Conservation (phyloP, 2,113 vertebrate species). For the Zosterops pallidus region DNA sequence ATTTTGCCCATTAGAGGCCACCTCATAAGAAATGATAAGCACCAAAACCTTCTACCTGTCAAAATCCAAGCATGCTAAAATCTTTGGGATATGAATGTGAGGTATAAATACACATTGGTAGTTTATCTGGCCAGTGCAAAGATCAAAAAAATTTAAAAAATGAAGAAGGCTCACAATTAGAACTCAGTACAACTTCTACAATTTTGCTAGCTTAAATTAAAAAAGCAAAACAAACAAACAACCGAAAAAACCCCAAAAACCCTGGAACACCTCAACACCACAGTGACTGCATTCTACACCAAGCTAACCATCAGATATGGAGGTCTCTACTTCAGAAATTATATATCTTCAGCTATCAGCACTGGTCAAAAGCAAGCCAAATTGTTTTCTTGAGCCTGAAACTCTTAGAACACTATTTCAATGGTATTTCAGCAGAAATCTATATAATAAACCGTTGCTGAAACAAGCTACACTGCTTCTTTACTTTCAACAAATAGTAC, state of each 20-base stretch:
- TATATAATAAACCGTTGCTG: background rate
- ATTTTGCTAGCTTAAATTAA: background rate
- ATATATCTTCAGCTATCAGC: background rate
- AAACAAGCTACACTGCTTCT: background rate
- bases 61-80: background rate
- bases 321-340: background rate
- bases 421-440: background rate
- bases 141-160: background rate
- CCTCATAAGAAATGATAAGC: background rate
- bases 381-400: background rate
- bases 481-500: background rate
- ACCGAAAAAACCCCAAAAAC: background rate
- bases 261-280: background rate
- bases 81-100: background rate
- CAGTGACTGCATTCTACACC: background rate
- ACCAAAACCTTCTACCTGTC: background rate
- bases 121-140: background rate
- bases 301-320: background rate
- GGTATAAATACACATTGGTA: rapidly evolving
- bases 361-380: background rate
- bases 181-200: background rate
- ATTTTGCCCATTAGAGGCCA: background rate
- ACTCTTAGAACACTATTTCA: background rate
- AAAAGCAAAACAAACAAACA: background rate
- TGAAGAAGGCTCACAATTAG: background rate